Base-by-base conservation (phyloP, 2,113 vertebrate genomes). In the Caretta caretta region DNA sequence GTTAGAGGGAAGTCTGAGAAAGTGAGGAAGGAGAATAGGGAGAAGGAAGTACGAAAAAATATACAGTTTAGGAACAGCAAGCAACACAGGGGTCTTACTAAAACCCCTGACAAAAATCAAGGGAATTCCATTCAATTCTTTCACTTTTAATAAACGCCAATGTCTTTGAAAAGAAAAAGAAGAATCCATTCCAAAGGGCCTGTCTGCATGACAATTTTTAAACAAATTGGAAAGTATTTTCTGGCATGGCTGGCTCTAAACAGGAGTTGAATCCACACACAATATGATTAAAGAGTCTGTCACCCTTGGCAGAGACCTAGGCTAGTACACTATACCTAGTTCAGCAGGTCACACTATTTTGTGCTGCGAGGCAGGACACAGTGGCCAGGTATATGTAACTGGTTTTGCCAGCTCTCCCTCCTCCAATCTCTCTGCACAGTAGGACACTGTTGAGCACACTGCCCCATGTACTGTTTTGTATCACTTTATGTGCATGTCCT, bases 211-310 rank as follows among this genome's bases (percentile, higher is more conserved):
- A 42, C 0, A 1, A 29, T 11, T 92, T 80, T 8, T 35, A 56
- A 88, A 38, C 13, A 0, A 5, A 12, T 8, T 50, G 76, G 80
- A 72, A 83, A 69, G 1, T 56, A 25, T 4, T 4, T 16, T 78
- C 4, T 62, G 42, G 35, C 29, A 56, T 51, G 25, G 51, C 81
- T 87, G 72, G 22, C 72, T 75, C 72, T 25, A 46, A 75, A 75
- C 10, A 75, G 3, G n/a, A 25, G 46, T 75, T 24, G n/a, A 75
- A 46, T 22, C 38, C n/a, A 75, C 72, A 75, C 22, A 42, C 3
- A 29, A 48, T 10, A 24, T 38, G 91, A 0, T 0, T 9, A 72
- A 27, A 89, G 80, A 76, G 38, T 50, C 62, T 0, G 0, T 27
- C 53, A 4, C 42, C 42, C 8, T 78, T 31, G 80, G 12, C 1